phyloP scores from a whole-genome alignment of 2,113 vertebrate genomes.

The Tauraco erythrolophus region DNA sequence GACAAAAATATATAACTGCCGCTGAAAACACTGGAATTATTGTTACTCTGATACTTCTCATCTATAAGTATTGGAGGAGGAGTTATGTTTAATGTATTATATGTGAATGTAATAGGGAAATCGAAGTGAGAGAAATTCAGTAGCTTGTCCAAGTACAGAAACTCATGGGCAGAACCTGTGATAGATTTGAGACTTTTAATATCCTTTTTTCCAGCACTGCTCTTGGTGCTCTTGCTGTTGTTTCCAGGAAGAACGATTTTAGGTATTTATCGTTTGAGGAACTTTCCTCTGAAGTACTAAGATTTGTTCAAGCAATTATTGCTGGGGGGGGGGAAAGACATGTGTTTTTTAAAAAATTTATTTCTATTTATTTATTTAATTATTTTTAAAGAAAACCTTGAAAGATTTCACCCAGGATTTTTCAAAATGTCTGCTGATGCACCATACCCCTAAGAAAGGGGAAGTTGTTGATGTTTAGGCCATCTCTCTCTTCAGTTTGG shows the following conservation, averaged over 20 bases:
- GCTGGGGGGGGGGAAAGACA: accelerated
- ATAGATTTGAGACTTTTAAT: neutral
- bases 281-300: neutral
- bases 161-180: neutral
- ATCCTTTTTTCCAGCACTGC: neutral
- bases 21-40: neutral
- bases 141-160: neutral
- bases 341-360: neutral
- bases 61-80: neutral
- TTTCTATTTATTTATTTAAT: neutral
- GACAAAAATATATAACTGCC: neutral
- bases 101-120: neutral
- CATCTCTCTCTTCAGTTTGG: neutral
- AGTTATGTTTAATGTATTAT: neutral
- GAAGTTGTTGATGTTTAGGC: neutral
- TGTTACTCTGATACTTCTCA: neutral
- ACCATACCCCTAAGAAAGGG: neutral
- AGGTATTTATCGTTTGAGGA: neutral
- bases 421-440: neutral
- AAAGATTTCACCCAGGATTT: neutral
- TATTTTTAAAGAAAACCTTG: neutral
- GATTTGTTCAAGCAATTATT: neutral
- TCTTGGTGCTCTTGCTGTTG: neutral
- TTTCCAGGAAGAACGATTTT: neutral
- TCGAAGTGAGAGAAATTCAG: neutral